Evolutionary conservation across 2,113 vertebrate genomes (phyloP), one percentile per base, ranked within the genome.

Genomic region (Chloroceryle aenea): DNA sequence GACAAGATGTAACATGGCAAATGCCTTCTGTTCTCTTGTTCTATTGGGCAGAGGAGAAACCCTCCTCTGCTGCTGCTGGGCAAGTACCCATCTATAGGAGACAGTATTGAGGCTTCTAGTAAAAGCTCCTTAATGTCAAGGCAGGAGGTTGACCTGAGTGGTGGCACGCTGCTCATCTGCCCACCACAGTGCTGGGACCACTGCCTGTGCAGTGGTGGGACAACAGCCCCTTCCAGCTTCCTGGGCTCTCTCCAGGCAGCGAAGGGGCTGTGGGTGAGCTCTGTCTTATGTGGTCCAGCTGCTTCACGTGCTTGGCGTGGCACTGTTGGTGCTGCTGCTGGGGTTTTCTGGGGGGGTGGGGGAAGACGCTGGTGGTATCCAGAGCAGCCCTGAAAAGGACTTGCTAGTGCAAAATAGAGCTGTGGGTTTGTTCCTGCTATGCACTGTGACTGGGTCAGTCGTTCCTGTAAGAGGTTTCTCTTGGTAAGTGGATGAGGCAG

Each of bases 261-360:
- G 15, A 23, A 61, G 17, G 21, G 29, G n/a, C 50, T 45, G 26
- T 0, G 2, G 7, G 7, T 29, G 61, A 74, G 47, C 66, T 58
- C 29, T 48, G 6, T 1, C 2, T 2, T 16, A 14, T 0, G 0
- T 8, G 36, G 10, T 30, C 62, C 0, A 1, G 20, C 40, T 45
- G 53, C 66, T 40, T 34, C 27, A 9, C 0, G 1, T 16, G 47
- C 52, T 59, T 2, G 2, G 52, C 2, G 2, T 48, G 53, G 36
- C 14, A 5, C 14, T 38, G 14, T 2, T 15, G 20, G 10, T 8
- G 8, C 11, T 62, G 71, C 9, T 2, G 0, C n/a, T 34, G 34
- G 2, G 14, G 17, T 5, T 32, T 43, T 50, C 61, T 30, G 29
- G 21, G 40, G 36, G 10, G 2, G 7, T 6, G 47, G 25, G 14